Base-by-base conservation (phyloP, 2,113 vertebrate species). In the Oryzias melastigma region DNA sequence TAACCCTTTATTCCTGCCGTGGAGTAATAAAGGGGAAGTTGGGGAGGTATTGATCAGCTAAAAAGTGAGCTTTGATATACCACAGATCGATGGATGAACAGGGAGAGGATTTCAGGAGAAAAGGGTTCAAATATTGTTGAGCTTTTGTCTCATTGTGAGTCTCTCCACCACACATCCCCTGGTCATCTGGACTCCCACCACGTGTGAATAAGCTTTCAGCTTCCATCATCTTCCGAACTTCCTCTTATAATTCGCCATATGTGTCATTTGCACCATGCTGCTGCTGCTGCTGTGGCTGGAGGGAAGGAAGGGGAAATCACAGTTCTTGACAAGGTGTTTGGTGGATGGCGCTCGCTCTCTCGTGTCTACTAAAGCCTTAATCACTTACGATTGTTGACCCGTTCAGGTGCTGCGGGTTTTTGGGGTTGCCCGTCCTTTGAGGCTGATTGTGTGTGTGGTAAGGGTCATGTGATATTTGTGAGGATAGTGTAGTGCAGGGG, bases 211-310 rank as follows among this genome's bases (percentile, higher is more conserved):
- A 79, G 89, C 83, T 90, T 88, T 90, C 87, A 86, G 76, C 83
- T 86, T 85, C 54, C 78, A 89, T 90, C 86, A 90, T 82, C 86
- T 85, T 91, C 83, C 85, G 84, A 77, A 80, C 86, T 76, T 90
- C 82, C 83, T 85, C 85, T 81, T 88, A 78, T 91, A 90, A 91
- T 91, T 91, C 89, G 88, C 88, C 90, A 90, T 88, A 90, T 87
- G 85, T 87, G 91, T 91, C 87, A 89, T 81, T 61, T 72, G 74
- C 60, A 71, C 71, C 84, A 78, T 64, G 73, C 83, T 80, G 80
- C 71, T 65, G 69, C 60, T 50, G 68, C 75, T 27, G 61, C 66
- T 63, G 76, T 56, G 59, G 69, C 79, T 78, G 71, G 63, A 61
- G 61, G 81, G 64, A 24, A 50, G 4, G 54, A 69, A 65, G 46